Conservation (phyloP, 2,888 invertebrate species). For the Apomyelois bistriatella region DNA sequence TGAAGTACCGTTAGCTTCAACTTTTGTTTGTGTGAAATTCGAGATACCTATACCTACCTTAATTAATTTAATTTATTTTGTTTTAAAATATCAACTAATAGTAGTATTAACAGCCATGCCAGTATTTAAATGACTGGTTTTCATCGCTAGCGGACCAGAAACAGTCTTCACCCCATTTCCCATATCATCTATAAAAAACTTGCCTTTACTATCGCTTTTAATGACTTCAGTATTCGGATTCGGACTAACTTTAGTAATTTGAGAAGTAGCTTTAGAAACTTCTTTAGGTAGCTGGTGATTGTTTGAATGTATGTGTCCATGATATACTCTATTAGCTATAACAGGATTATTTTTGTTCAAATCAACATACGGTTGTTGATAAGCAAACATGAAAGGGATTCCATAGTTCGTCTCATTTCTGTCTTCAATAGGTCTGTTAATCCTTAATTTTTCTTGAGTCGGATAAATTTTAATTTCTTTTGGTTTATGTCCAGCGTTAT, state of each 20-base stretch:
- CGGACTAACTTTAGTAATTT: not conserved
- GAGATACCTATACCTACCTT: too few species aligned
- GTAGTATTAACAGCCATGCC: not conserved
- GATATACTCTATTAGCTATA: slow-evolving; percentile 38
- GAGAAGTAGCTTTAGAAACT: not conserved
- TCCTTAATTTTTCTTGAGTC: not conserved
- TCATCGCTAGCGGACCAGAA: not conserved
- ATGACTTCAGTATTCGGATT: not conserved
- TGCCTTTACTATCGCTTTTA: not conserved
- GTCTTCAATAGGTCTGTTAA: not conserved
- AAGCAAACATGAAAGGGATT: not conserved
- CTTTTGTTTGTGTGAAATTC: too few species aligned
- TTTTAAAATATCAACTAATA: not conserved
- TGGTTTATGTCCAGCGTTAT: slow-evolving; percentile 16
- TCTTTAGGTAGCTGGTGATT: not conserved
- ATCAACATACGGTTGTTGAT: not conserved
- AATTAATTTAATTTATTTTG: too few species aligned
- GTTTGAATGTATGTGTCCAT: slow-evolving; percentile 43
- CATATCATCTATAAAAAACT: not conserved
- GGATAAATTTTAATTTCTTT: not conserved
- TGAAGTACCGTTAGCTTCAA: too few species aligned
- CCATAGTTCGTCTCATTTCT: not conserved
- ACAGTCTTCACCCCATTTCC: not conserved
- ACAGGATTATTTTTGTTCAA: slow-evolving; percentile 20
- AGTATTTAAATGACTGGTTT: not conserved